These are phyloP conservation scores for Polydesmus complanatus DNA, from an alignment of 2,888 invertebrate species.

Conservation along the genomic window DNA sequence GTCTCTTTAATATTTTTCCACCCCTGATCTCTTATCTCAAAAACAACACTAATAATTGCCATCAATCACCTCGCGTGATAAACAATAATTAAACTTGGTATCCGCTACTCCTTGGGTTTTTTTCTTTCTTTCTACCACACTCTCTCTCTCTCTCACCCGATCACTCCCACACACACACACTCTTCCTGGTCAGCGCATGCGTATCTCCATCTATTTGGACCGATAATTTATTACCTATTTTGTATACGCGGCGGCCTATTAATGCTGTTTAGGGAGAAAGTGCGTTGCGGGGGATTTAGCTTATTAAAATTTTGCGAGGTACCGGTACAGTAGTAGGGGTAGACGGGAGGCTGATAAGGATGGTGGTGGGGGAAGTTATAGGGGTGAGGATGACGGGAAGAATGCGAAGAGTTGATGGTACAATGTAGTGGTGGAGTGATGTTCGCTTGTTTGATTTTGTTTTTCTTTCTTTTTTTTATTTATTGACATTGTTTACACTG, in stretches of 20 bases:
- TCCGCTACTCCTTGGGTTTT: too few relatives aligned
- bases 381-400: background rate
- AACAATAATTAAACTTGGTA: background rate
- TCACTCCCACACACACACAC: too few relatives aligned
- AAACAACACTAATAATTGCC: background rate
- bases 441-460: background rate
- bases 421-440: background rate
- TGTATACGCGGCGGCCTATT: background rate
- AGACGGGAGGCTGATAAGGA: background rate
- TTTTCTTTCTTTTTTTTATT: background rate
- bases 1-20: background rate
- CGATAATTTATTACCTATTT: background rate
- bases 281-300: background rate
- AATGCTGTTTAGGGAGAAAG: too few relatives aligned
- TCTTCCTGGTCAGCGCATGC: background rate
- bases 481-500: too few relatives aligned
- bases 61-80: background rate
- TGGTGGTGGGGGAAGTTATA: background rate
- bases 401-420: background rate
- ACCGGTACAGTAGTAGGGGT: background rate
- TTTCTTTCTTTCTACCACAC: too few relatives aligned
- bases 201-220: background rate
- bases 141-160: too few relatives aligned
- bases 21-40: background rate
- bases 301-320: background rate